These are phyloP conservation scores for Drusus annulatus DNA, from an alignment of 1,140 invertebrate genomes.

Conservation along the genomic window DNA sequence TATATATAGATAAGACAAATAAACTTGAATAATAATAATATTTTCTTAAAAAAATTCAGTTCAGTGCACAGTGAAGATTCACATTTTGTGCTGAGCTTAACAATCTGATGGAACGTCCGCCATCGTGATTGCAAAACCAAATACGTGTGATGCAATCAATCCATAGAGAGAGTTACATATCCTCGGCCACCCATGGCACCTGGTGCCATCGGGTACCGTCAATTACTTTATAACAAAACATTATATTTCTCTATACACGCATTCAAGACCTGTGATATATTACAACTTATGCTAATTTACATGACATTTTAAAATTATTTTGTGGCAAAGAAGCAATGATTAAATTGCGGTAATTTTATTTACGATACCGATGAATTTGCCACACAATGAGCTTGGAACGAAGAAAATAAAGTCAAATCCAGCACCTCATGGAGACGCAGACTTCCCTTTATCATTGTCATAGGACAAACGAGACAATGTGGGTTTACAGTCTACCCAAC, in stretches of 20 bases:
- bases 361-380: slow-evolving; percentile 24
- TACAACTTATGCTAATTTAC: slow-evolving; percentile 38
- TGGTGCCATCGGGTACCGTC: slow-evolving; percentile 7
- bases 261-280: slow-evolving; percentile 21
- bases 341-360: slow-evolving; percentile 29
- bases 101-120: slow-evolving; percentile 6
- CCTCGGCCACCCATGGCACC: neutral
- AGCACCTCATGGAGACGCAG: neutral
- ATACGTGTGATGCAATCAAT: slow-evolving; percentile 30
- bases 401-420: slow-evolving; percentile 12
- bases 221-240: slow-evolving; percentile 23
- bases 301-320: slow-evolving; percentile 24
- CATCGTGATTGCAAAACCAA: slow-evolving; percentile 29
- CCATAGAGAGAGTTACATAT: slow-evolving; percentile 33
- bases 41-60: slow-evolving; percentile 53
- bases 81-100: slow-evolving; percentile 55
- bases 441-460: neutral
- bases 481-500: neutral
- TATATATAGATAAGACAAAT: slow-evolving; percentile 48
- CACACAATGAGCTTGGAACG: slow-evolving; percentile 38
- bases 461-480: neutral
- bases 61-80: slow-evolving; percentile 56
- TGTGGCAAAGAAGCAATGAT: slow-evolving; percentile 35
- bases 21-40: slow-evolving; percentile 48
- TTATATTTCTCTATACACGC: slow-evolving; percentile 11